Conservation (phyloP, 2,113 vertebrate species). For the Spheniscus mendiculus region DNA sequence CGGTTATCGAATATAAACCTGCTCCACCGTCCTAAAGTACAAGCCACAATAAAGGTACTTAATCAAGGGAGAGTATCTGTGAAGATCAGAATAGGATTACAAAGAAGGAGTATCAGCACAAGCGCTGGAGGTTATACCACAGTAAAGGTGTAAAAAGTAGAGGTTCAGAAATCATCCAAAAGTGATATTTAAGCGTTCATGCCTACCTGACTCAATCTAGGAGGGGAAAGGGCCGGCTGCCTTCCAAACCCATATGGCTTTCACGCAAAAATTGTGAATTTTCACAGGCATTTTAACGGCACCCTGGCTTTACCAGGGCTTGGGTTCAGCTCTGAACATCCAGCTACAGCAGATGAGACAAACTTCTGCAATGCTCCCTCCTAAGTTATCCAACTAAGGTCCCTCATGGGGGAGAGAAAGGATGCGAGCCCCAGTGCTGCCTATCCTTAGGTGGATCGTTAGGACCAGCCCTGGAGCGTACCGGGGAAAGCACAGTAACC, state of each 20-base stretch:
- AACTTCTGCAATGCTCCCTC: neutral
- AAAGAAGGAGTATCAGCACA: neutral
- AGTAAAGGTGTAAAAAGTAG: neutral
- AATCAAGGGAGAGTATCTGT: neutral
- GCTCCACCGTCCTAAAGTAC: neutral
- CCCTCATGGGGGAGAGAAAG: neutral
- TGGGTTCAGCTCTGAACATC: neutral
- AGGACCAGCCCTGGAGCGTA: neutral
- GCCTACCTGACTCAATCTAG: neutral
- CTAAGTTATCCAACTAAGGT: neutral
- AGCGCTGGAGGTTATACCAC: neutral
- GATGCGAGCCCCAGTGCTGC: neutral
- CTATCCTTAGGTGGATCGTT: neutral
- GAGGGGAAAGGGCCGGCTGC: neutral
- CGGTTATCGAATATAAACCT: neutral
- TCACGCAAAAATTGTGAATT: neutral
- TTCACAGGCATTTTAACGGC: neutral
- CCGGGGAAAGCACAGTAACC: neutral
- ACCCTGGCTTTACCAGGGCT: neutral
- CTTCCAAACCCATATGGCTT: neutral
- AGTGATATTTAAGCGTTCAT: neutral
- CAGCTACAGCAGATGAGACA: neutral
- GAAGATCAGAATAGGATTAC: neutral
- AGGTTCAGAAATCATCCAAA: neutral
- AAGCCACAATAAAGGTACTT: neutral